A percentile compares a stretch with the other conserved stretches of the same genome.
Evolutionary conservation across 2,113 vertebrate genomes (phyloP).

Genomic region (Ophthalmolycus amberensis): DNA sequence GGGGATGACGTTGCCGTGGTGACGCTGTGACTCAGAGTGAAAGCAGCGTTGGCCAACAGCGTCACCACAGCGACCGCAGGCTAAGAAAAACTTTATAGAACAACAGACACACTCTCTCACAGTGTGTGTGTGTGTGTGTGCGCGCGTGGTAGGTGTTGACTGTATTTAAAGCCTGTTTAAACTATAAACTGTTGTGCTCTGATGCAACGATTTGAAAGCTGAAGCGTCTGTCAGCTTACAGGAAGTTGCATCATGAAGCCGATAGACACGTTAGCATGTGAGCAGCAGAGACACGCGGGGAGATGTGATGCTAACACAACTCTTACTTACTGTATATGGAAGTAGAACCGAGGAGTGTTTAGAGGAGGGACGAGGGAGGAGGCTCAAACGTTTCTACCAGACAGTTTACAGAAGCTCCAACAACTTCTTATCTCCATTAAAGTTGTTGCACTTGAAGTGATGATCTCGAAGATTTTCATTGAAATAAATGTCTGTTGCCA

Average conservation of each 20-base stretch:
- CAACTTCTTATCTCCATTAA: neutral
- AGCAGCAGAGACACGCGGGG: slow-evolving; percentile 40
- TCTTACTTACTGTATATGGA: slow-evolving; percentile 11
- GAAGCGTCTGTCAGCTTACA: slow-evolving; percentile 72
- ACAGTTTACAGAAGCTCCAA: too few relatives aligned
- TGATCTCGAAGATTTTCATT: too few relatives aligned
- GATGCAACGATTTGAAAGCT: slow-evolving; percentile 79
- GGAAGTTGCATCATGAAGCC: slow-evolving; percentile 79
- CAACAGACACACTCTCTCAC: neutral
- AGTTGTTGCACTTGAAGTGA: neutral
- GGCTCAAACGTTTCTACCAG: too few relatives aligned
- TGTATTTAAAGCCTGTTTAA: slow-evolving; percentile 74
- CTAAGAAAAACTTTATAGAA: slow-evolving; percentile 31
- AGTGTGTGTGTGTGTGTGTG: neutral
- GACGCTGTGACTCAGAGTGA: slow-evolving; percentile 69
- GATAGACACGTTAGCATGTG: slow-evolving; percentile 67
- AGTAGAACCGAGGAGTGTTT: neutral
- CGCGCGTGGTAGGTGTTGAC: slow-evolving; percentile 50
- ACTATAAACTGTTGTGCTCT: slow-evolving; percentile 75
- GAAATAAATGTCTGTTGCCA: too few relatives aligned
- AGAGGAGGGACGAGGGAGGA: neutral
- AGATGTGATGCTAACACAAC: slow-evolving; percentile 32
- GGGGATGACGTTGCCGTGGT: slow-evolving; percentile 36
- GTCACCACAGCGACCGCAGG: slow-evolving; percentile 31
- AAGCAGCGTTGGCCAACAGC: slow-evolving; percentile 52